Percentiles rank a stretch among this genome's conserved stretches.
phyloP scores from a whole-genome alignment of 2,888 invertebrate species.

The Caenorhabditis panamensis region DNA sequence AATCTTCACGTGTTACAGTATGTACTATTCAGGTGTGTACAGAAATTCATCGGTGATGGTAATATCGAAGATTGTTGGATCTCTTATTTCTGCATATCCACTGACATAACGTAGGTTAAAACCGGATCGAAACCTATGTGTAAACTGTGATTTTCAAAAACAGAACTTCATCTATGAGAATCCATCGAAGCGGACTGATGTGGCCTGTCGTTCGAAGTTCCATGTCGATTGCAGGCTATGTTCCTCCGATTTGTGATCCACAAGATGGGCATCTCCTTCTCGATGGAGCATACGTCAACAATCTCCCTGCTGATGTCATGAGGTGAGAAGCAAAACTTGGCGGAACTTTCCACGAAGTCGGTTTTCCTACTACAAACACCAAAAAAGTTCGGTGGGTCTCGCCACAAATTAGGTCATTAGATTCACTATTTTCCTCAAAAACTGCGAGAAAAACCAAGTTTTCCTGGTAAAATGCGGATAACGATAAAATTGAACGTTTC shows the following conservation, averaged over 20 bases:
- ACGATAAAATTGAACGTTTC: too few relatives aligned
- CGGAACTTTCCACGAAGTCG: not conserved
- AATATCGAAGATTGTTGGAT: slow-evolving; percentile 99
- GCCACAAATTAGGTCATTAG: too few relatives aligned
- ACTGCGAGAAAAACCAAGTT: too few relatives aligned
- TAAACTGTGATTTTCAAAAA: too few relatives aligned
- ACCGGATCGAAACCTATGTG: too few relatives aligned
- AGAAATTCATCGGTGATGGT: slow-evolving; percentile 91
- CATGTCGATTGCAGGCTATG: slow-evolving; percentile 97
- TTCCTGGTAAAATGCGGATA: too few relatives aligned
- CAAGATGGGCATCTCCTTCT: slow-evolving; percentile 97
- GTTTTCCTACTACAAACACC: too few relatives aligned
- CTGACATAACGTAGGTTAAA: slow-evolving; percentile 91
- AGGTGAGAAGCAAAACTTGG: too few relatives aligned
- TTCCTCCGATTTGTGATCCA: slow-evolving; percentile 99
- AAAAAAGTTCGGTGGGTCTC: too few relatives aligned
- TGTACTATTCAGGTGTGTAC: slow-evolving; percentile 75
- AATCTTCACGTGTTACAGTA: not conserved
- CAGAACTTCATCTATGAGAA: slow-evolving; percentile 75
- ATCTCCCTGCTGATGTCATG: slow-evolving; percentile 93
- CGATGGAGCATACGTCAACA: slow-evolving; percentile 99
- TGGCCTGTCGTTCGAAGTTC: slow-evolving; percentile 99
- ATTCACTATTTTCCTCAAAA: too few relatives aligned
- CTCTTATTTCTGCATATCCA: slow-evolving; percentile 97
- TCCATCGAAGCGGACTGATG: slow-evolving; percentile 83